Evolutionary conservation across 2,797 vertebrate genomes (phyloP).

Genomic region (Parauchenoglanis punctatus): DNA sequence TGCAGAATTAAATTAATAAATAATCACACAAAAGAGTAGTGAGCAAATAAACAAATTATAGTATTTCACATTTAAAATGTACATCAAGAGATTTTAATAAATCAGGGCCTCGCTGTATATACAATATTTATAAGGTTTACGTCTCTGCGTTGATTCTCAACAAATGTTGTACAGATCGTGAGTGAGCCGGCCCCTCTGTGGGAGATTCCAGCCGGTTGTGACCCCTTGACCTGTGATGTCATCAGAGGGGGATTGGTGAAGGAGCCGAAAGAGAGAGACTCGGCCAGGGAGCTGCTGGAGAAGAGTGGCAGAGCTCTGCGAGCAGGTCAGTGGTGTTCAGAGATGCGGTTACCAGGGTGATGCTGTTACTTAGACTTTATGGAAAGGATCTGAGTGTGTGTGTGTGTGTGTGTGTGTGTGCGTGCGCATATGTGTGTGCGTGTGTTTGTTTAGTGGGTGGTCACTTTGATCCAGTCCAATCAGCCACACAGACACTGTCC

Average conservation of each 20-base stretch:
- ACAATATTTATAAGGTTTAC: not conserved
- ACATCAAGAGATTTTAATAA: not conserved
- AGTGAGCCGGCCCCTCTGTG: conserved; percentile 88
- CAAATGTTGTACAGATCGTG: conserved; percentile 80
- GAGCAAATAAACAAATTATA: not conserved
- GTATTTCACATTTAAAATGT: not conserved
- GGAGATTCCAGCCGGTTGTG: conserved; percentile 89
- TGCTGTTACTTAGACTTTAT: not conserved
- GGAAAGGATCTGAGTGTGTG: not conserved
- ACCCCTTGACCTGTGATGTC: conserved; percentile 84
- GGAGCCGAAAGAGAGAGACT: conserved; percentile 78
- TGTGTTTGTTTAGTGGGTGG: conserved; percentile 47
- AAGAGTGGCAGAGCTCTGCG: conserved; percentile 80
- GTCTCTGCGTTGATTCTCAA: not conserved
- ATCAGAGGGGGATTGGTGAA: conserved; percentile 88
- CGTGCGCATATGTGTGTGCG: conserved; percentile 22
- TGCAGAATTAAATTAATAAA: not conserved
- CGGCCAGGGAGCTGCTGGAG: conserved; percentile 76
- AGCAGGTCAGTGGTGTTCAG: conserved; percentile 73
- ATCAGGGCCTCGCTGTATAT: not conserved
- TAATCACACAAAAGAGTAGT: not conserved
- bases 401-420: conserved; percentile 24
- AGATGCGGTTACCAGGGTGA: not conserved
- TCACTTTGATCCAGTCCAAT: conserved; percentile 32
- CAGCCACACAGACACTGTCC: conserved; percentile 28